These are phyloP conservation scores for Noctua comes DNA, from an alignment of 2,888 invertebrate species.

Conservation along the genomic window DNA sequence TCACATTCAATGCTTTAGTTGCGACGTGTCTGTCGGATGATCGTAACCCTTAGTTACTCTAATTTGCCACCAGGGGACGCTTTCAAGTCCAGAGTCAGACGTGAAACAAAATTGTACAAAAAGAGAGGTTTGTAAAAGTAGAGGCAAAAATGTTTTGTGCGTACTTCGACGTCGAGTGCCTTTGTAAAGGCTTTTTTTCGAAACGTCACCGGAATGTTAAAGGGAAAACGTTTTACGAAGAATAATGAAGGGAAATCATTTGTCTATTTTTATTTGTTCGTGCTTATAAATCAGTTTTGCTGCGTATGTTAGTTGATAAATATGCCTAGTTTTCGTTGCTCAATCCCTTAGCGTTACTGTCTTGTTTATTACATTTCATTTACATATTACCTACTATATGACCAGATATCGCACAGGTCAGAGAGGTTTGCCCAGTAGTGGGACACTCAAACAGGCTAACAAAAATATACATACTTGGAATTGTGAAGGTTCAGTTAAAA, in stretches of 20 bases:
- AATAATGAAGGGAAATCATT: slow-evolving; percentile 32
- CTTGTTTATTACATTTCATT: background rate
- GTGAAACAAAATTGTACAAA: slow-evolving; percentile 49
- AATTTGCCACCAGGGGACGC: slow-evolving; percentile 48
- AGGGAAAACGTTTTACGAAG: slow-evolving; percentile 36
- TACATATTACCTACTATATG: background rate
- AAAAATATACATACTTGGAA: too few species aligned
- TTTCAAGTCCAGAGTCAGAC: slow-evolving; percentile 47
- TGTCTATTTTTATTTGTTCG: slow-evolving; percentile 23
- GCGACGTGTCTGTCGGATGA: slow-evolving; percentile 20
- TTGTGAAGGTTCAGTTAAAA: background rate
- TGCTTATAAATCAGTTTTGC: slow-evolving; percentile 20
- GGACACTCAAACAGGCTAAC: too few species aligned
- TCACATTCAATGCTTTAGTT: slow-evolving; percentile 29
- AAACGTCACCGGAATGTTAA: slow-evolving; percentile 46
- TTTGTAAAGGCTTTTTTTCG: slow-evolving; percentile 51
- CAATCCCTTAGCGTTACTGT: background rate
- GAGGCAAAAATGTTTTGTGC: slow-evolving; percentile 44
- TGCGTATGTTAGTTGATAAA: background rate
- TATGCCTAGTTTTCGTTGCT: background rate
- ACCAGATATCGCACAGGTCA: too few species aligned
- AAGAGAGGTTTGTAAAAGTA: slow-evolving; percentile 29
- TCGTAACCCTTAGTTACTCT: slow-evolving; percentile 44
- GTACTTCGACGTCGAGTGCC: slow-evolving; percentile 37
- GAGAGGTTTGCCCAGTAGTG: too few species aligned